These are phyloP conservation scores for Papilio elwesi DNA, from an alignment of 2,888 invertebrate species.

Conservation along the genomic window DNA sequence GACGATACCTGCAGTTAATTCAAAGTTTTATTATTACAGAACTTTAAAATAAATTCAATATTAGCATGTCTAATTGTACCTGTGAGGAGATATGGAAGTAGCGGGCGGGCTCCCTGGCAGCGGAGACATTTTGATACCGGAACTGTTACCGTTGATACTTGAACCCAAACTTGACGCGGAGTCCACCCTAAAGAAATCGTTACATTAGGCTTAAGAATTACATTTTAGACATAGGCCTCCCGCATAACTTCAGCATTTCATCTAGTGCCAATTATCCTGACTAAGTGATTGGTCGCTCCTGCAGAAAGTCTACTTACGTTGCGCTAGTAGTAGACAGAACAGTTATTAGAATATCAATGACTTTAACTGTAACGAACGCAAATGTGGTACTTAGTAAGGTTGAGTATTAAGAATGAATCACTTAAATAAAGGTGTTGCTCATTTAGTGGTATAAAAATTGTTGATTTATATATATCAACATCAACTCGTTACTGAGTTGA, in stretches of 20 bases:
- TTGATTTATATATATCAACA: too few relatives aligned
- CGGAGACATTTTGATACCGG: conserved; percentile 81
- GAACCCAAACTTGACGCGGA: conserved; percentile 85
- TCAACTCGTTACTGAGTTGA: too few relatives aligned
- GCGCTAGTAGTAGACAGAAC: too few relatives aligned
- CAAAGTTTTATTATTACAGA: background rate
- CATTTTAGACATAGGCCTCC: background rate
- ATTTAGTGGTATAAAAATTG: too few relatives aligned
- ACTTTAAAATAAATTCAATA: background rate
- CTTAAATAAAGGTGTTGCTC: too few relatives aligned
- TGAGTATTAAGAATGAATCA: too few relatives aligned
- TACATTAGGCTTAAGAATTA: background rate
- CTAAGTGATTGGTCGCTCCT: too few relatives aligned
- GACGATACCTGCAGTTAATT: conserved; percentile 70
- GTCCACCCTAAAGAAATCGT: conserved; percentile 71
- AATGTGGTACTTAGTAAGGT: too few relatives aligned
- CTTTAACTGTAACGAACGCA: too few relatives aligned
- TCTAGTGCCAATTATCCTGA: too few relatives aligned
- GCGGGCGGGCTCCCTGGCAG: conserved; percentile 61
- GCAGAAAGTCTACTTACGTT: too few relatives aligned
- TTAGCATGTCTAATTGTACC: conserved; percentile 53
- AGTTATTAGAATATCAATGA: too few relatives aligned
- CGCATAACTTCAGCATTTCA: background rate
- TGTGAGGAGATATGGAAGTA: conserved; percentile 67
- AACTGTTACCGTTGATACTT: conserved; percentile 84